Conservation (phyloP, 1,140 invertebrate species). For the Pristionchus pacificus region DNA sequence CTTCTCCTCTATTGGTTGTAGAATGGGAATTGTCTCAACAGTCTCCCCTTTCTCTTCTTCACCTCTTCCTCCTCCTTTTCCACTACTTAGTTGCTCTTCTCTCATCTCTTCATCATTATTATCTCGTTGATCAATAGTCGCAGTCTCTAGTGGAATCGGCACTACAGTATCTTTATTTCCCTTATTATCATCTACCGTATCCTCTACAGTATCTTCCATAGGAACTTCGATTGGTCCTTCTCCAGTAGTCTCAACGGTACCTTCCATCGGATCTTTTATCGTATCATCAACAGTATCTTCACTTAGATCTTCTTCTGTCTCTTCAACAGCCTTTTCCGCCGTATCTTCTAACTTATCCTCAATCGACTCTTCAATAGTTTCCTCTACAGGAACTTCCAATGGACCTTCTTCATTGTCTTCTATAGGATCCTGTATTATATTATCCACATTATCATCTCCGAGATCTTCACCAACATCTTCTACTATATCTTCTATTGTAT, state of each 20-base stretch:
- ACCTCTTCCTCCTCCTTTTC: slow-evolving; percentile 1
- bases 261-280: background rate
- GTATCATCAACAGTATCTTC: background rate
- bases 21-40: background rate
- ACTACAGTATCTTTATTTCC: slow-evolving; percentile 1
- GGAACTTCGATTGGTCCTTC: background rate
- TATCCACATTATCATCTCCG: background rate
- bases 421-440: background rate
- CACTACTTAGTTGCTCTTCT: background rate
- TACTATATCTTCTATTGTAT: too few species aligned
- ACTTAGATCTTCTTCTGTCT: background rate
- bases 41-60: slow-evolving; percentile 3
- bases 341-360: too few species aligned
- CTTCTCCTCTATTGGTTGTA: background rate
- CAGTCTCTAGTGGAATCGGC: background rate
- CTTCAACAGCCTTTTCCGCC: background rate
- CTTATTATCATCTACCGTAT: background rate
- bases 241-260: background rate
- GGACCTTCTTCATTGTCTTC: background rate
- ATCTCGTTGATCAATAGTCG: background rate
- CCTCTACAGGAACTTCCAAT: background rate
- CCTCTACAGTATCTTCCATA: background rate
- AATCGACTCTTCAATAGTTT: background rate
- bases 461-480: too few species aligned
- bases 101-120: background rate